Evolutionary conservation across 2,113 vertebrate genomes (phyloP).

Genomic region (Pipra filicauda): DNA sequence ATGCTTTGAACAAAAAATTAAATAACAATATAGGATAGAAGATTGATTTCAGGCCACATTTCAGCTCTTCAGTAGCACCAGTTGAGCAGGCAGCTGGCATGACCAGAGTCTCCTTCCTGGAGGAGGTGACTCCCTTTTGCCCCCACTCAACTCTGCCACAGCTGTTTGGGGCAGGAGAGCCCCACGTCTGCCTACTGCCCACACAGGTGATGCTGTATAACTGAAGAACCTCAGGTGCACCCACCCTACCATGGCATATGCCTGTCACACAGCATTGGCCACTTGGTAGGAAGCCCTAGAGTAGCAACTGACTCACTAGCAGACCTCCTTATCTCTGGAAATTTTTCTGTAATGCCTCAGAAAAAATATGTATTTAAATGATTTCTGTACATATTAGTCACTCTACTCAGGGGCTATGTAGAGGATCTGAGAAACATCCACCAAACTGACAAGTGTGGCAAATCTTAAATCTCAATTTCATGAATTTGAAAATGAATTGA

Average conservation of each 20-base stretch:
- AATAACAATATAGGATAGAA: not conserved
- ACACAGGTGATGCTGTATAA: not conserved
- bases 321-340: not conserved
- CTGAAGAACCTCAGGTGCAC: not conserved
- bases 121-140: accelerated
- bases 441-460: not conserved
- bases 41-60: not conserved
- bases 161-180: not conserved
- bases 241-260: not conserved
- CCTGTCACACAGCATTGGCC: accelerated
- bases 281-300: not conserved
- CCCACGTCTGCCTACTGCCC: accelerated
- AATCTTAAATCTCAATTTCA: not conserved
- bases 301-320: not conserved
- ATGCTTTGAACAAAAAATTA: not conserved
- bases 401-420: not conserved
- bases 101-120: not conserved
- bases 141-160: not conserved
- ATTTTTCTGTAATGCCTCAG: not conserved
- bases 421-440: not conserved
- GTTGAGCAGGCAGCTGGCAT: not conserved
- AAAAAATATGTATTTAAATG: accelerated
- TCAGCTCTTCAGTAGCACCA: not conserved
- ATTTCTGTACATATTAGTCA: not conserved
- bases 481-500: not conserved